These are phyloP conservation scores for Gastracanthus pulcherrimus DNA, from an alignment of 2,888 invertebrate species.

Conservation along the genomic window DNA sequence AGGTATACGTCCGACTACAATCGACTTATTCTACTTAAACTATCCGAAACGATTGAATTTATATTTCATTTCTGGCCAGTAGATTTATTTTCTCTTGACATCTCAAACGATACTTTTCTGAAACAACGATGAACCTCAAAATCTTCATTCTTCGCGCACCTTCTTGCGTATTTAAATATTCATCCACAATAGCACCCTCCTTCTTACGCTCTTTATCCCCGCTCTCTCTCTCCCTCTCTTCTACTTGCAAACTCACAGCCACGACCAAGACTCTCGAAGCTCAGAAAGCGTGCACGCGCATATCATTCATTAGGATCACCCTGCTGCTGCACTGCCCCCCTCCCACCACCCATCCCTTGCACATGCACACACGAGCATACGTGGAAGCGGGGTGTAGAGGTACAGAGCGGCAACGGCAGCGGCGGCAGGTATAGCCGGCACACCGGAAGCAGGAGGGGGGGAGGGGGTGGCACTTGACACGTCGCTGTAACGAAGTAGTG, in stretches of 20 bases:
- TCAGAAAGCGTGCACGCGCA: slow-evolving; percentile 70
- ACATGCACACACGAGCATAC: neutral
- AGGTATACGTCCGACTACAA: neutral
- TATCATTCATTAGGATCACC: slow-evolving; percentile 74
- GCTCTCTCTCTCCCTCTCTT: neutral
- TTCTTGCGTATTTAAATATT: neutral
- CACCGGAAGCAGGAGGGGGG: slow-evolving; percentile 65
- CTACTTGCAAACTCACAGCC: neutral
- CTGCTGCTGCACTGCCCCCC: slow-evolving; percentile 2
- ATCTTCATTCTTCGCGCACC: neutral
- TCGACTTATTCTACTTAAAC: neutral
- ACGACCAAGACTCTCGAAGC: neutral
- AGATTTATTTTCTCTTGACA: too few species aligned
- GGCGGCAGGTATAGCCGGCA: neutral
- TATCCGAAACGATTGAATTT: neutral
- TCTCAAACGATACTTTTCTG: neutral
- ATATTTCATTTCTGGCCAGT: too few species aligned
- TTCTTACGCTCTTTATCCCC: slow-evolving; percentile 1
- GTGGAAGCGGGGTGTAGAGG: slow-evolving; percentile 51
- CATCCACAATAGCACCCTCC: neutral
- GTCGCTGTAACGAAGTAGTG: slow-evolving; percentile 77
- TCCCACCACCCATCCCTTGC: neutral
- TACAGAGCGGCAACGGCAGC: slow-evolving; percentile 37
- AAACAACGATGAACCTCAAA: neutral
- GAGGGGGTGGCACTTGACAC: slow-evolving; percentile 75